These are phyloP conservation scores for Arbacia lixula DNA, from an alignment of 53 echinoderm and acorn worm species.

Conservation along the genomic window DNA sequence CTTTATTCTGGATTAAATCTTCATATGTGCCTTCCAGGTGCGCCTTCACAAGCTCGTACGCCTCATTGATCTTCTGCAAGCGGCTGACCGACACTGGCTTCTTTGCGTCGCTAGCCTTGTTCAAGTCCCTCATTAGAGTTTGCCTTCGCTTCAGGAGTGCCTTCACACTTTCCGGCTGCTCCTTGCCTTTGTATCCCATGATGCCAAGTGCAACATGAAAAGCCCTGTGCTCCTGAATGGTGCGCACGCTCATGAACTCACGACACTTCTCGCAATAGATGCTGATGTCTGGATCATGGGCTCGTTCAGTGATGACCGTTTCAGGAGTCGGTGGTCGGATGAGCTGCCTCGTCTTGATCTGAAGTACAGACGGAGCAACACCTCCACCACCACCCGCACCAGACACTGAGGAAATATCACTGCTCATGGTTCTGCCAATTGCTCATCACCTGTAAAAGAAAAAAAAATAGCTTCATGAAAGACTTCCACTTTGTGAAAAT, in stretches of 20 bases:
- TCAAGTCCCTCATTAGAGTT: constrained; percentile 53
- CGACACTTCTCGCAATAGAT: constrained; percentile 84
- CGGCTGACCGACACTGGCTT: constrained; percentile 47
- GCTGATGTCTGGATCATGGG: constrained; percentile 81
- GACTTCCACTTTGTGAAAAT: too few relatives aligned
- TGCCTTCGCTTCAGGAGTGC: constrained; percentile 72
- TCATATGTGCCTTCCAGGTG: constrained; percentile 89
- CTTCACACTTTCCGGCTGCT: constrained; percentile 67
- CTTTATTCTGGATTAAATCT: constrained; percentile 69
- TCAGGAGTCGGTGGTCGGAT: constrained; percentile 78
- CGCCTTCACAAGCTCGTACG: constrained; percentile 82
- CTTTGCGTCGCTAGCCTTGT: constrained; percentile 19
- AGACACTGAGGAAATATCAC: constrained; percentile 83
- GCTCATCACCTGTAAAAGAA: not conserved
- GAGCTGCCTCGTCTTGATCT: constrained; percentile 67
- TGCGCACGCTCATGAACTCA: constrained; percentile 68
- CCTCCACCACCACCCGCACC: constrained; percentile 66
- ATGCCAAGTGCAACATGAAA: constrained; percentile 79
- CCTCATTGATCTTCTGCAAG: constrained; percentile 87
- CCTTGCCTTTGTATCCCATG: constrained; percentile 68
- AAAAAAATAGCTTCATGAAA: not conserved
- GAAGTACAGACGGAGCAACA: constrained; percentile 50
- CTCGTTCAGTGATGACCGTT: constrained; percentile 67
- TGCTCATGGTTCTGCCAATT: constrained; percentile 68
- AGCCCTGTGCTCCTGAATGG: constrained; percentile 75